Base-by-base conservation (phyloP, 1,140 invertebrate species). In the Diorhabda carinulata region DNA sequence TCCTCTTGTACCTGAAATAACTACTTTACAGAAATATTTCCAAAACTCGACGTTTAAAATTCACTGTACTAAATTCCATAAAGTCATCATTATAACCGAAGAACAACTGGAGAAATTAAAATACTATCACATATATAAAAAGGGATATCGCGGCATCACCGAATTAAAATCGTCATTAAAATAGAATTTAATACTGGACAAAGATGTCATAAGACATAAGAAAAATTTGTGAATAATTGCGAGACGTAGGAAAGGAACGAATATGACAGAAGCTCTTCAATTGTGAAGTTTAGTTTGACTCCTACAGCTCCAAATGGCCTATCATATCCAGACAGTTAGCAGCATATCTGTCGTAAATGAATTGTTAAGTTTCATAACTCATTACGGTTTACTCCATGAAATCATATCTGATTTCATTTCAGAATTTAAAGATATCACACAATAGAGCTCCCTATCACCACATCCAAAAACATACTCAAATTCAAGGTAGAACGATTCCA, bases 391-490 rank as follows among this genome's bases (percentile, higher is more conserved):
- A 76, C 66, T 73, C 74, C 45, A 71, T 73, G 9, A 67, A 70
- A n/a, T 45, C 41, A 47, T 25, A 72, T 5, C 61, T 75, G 25
- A 25, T 25, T 25, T 25, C 25, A 25, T 3, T 3, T 2, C 6
- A 56, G n/a, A 6, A 2, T 56, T 56, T 56, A n/a, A 6, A 56
- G n/a, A n/a, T 7, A 7, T 7, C n/a, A 56, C n/a, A 6, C 6
- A 7, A 56, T 56, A 6, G 52, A 56, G n/a, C 52, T 56, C n/a
- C 52, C 1, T 2, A 7, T 56, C 52, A 56, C 43, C 8, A 66
- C 10, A 44, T 41, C 45, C 57, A 64, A 67, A 70, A 73, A 71
- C 64, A 76, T 58, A 67, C 40, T 69, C 61, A 52, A 76, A 76
- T 57, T 60, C 62, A 2, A 58, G 25, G 61, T 71, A 5, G 73